Evolutionary conservation across 2,888 invertebrate genomes (phyloP), one percentile per base, ranked within the genome.

Genomic region (Callinectes sapidus): DNA sequence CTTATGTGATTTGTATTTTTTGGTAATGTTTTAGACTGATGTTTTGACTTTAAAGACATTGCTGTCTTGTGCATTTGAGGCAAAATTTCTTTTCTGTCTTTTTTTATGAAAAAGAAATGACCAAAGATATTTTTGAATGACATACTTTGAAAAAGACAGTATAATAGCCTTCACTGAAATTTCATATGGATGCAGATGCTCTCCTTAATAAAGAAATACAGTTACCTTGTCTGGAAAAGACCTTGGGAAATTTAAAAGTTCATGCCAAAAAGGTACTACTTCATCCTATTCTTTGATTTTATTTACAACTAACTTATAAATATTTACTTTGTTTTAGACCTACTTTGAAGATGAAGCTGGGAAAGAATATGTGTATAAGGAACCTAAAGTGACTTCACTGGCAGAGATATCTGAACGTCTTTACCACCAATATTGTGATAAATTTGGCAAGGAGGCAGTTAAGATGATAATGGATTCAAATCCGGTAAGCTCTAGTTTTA

Each of bases 381-480:
- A 99, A 95, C 98, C 99, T 0, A 99, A 99, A 96, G 96, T 99
- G 66, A 99, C 99, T 0, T 98, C 98, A 0, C 96, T 99, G 66
- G 98, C 99, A 94, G 99, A 99, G 96, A 98, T 99, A 94, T 98
- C 98, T 0, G 98, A 99, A 95, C 97, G 98, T 92, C 96, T 99
- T 87, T 97, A 97, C 95, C 97, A 97, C 94, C 97, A 98, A 95
- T 98, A 98, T 95, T 97, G 97, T 94, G 97, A 98, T 94, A 98
- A 98, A 95, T 98, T 98, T 95, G 98, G 99, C 0, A 96, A 96
- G 85, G 98, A 97, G 95, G 97, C 97, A 94, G 98, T 99, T 8
- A 98, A 98, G 96, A 97, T 99, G 96, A 98, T 99, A 92, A 98
- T 98, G 97, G 98, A 99, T 96, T 98, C 98, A 0, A 97, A 97